phyloP scores from a whole-genome alignment of 1,140 invertebrate species.

The Tetragonula clypearis region DNA sequence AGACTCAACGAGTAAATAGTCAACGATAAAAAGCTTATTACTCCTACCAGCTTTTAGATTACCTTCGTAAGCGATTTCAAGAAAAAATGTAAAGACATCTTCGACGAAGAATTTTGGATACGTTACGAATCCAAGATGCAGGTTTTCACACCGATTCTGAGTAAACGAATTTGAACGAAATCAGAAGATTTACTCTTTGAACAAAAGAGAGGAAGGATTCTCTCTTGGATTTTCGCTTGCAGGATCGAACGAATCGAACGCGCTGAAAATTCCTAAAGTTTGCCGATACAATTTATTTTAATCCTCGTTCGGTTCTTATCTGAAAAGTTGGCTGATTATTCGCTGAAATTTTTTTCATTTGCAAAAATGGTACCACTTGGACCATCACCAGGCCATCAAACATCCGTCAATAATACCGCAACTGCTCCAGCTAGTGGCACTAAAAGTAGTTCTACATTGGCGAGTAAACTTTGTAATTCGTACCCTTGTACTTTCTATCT shows the following conservation, averaged over 20 bases:
- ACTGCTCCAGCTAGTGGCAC: conserved; percentile 65
- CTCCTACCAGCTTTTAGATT: neutral
- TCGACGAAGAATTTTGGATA: neutral
- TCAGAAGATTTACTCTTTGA: neutral
- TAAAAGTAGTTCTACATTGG: conserved; percentile 69
- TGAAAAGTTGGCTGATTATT: conserved; percentile 3
- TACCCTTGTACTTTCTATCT: too few species aligned
- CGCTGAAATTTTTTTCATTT: neutral
- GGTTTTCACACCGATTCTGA: neutral
- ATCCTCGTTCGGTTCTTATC: neutral
- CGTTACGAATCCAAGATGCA: neutral
- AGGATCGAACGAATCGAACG: neutral
- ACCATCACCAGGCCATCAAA: conserved; percentile 71
- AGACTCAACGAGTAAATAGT: neutral
- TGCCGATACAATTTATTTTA: neutral
- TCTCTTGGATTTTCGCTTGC: neutral
- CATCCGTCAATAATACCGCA: conserved; percentile 69
- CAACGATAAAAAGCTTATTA: neutral
- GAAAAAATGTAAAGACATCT: neutral
- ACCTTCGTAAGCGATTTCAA: neutral
- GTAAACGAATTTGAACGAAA: conserved; percentile 4
- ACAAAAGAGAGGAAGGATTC: neutral
- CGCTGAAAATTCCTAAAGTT: neutral
- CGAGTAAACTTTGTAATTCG: conserved; percentile 29
- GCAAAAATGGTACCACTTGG: conserved; percentile 72